These are phyloP conservation scores for Rhinatrema bivittatum DNA, from an alignment of 2,797 vertebrate genomes.

Conservation along the genomic window DNA sequence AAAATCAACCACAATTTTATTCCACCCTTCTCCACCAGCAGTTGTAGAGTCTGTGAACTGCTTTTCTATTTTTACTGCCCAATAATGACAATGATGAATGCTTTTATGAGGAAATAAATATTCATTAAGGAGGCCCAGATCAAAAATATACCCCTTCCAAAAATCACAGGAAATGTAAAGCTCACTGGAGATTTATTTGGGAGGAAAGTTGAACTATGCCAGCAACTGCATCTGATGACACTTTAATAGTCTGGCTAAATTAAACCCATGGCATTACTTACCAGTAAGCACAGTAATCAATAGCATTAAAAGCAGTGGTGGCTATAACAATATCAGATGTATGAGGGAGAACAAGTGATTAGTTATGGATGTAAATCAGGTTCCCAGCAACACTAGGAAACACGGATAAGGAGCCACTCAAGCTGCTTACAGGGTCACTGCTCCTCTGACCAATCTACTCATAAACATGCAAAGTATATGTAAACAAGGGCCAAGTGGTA, in stretches of 20 bases:
- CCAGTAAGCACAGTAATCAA: conserved; percentile 37
- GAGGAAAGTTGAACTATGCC: conserved; percentile 31
- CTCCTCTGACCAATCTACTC: conserved; percentile 2
- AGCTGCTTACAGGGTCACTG: conserved; percentile 16
- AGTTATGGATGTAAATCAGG: conserved; percentile 20
- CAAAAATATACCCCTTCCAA: conserved; percentile 34
- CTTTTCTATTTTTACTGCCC: conserved; percentile 48
- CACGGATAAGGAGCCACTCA: conserved; percentile 12
- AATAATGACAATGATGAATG: conserved; percentile 58
- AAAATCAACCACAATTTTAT: conserved; percentile 54
- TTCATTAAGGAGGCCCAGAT: conserved; percentile 46
- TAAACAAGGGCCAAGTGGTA: conserved; percentile 6
- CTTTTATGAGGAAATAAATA: conserved; percentile 55
- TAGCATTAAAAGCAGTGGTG: conserved; percentile 34
- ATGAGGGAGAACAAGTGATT: conserved; percentile 31
- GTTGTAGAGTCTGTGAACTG: conserved; percentile 42
- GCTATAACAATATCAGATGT: conserved; percentile 29
- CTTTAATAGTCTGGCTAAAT: conserved; percentile 47
- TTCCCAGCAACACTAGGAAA: conserved; percentile 6
- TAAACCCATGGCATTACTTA: conserved; percentile 31
- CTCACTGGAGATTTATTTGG: conserved; percentile 39
- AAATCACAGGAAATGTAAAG: conserved; percentile 17
- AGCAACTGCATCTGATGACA: conserved; percentile 33
- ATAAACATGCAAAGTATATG: conserved; percentile 11
- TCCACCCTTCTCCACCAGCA: conserved; percentile 41